Evolutionary conservation across 2,888 invertebrate species (phyloP).

Genomic region (Polylopha cassiicola): DNA sequence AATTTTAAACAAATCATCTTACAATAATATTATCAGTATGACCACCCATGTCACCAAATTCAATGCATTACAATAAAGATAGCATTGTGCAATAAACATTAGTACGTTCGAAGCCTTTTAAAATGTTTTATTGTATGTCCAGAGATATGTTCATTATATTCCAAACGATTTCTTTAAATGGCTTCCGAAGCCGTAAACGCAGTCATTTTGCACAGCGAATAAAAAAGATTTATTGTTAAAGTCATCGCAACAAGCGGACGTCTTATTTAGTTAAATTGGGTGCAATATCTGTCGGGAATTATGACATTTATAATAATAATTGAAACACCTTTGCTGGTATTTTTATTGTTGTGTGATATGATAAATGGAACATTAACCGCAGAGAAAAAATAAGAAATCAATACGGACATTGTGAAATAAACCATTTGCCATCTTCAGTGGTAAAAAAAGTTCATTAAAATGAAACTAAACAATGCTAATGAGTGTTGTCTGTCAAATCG

Average conservation of each 20-base stretch:
- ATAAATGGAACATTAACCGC: neutral
- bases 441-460: slow-evolving; percentile 45
- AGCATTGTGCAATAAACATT: slow-evolving; percentile 15
- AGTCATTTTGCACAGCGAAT: slow-evolving; percentile 49
- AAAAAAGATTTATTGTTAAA: slow-evolving; percentile 59
- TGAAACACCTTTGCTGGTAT: neutral
- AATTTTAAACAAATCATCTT: slow-evolving; percentile 5
- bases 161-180: slow-evolving; percentile 48
- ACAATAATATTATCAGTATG: slow-evolving; percentile 1
- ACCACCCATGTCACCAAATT: slow-evolving; percentile 17
- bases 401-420: slow-evolving; percentile 12
- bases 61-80: slow-evolving; percentile 7
- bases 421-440: slow-evolving; percentile 24
- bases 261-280: slow-evolving; percentile 30
- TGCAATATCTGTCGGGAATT: neutral
- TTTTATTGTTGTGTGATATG: neutral
- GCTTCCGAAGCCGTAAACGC: slow-evolving; percentile 53
- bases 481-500: slow-evolving; percentile 47
- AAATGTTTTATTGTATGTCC: slow-evolving; percentile 35
- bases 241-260: slow-evolving; percentile 42
- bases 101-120: slow-evolving; percentile 22
- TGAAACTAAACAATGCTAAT: slow-evolving; percentile 65
- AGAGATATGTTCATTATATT: slow-evolving; percentile 40
- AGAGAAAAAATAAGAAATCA: slow-evolving; percentile 4
- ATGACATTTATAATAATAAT: no score